Evolutionary conservation across 2,888 invertebrate species (phyloP), one percentile per base, ranked within the genome.

Genomic region (Pheosia tremula): DNA sequence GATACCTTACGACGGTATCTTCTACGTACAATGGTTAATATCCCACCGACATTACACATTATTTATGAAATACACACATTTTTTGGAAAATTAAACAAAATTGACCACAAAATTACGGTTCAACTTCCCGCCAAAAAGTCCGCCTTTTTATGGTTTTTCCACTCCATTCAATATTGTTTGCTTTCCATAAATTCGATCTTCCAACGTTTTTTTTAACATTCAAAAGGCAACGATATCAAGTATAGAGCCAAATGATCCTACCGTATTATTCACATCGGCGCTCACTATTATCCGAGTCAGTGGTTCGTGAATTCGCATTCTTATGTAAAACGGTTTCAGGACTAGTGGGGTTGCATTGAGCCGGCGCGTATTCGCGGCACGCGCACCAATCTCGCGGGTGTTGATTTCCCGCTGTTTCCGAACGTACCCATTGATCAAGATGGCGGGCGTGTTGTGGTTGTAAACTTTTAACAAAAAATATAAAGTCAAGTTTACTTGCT

Each of bases 221-320:
- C 68, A 74, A 71, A 65, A 66, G 69, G 75, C 72, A 77, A 71
- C 79, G 74, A 71, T 71, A 71, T 67, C 66, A 61, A 63, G 64
- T 70, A 72, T 74, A 71, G 63, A 73, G 69, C 64, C 64, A 74
- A 75, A 67, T 69, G 70, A 86, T 86, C 84, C 78, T 80, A 71
- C 71, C 24, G 24, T 41, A 71, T 79, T 81, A 86, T 87, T 85
- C 83, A 84, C 80, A 85, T 77, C 74, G 62, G 67, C 78, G 71
- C 71, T 75, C 79, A 88, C 90, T 91, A 92, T 92, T 90, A 91
- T 87, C 79, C 91, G 84, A 86, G 68, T 78, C 92, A 90, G 71
- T 91, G 92, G 80, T 64, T 86, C 86, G 89, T 71, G 83, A 89
- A 86, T 84, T 85, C 81, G 80, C 82, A 87, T 91, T 89, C 88